A percentile compares a stretch with the other conserved stretches of the same genome.
These are phyloP conservation scores for Siphamia tubifer DNA, from an alignment of 2,113 vertebrate species.

Conservation along the genomic window DNA sequence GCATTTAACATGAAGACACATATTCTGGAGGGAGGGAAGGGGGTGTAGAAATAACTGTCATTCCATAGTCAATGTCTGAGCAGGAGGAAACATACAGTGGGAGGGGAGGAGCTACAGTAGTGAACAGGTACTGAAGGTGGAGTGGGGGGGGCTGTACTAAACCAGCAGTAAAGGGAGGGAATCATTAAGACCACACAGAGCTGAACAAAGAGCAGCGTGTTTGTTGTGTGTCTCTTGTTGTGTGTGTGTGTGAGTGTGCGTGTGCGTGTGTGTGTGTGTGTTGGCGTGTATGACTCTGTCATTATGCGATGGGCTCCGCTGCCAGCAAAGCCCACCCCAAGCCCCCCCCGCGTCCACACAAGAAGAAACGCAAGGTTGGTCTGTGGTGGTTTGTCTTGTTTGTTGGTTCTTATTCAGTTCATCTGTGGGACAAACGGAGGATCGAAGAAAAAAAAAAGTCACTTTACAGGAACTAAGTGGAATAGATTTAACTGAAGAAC, in stretches of 20 bases:
- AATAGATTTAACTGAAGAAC: too few species aligned
- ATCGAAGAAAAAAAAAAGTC: too few species aligned
- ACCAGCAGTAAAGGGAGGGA: background rate
- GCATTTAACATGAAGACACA: too few species aligned
- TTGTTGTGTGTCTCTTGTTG: background rate
- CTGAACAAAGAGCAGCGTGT: background rate
- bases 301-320: conserved; percentile 66
- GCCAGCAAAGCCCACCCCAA: conserved; percentile 43
- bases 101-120: conserved; percentile 15
- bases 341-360: background rate
- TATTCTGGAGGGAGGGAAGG: background rate
- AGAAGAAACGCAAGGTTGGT: conserved; percentile 66
- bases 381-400: too few species aligned
- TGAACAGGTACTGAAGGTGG: background rate
- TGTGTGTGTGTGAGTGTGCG: too few species aligned
- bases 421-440: too few species aligned
- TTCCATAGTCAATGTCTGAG: conserved; percentile 32
- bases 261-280: background rate
- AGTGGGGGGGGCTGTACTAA: background rate
- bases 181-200: background rate
- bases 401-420: background rate
- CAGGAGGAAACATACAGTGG: conserved; percentile 31
- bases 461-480: too few species aligned
- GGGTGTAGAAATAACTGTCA: conserved; percentile 40
- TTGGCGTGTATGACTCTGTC: background rate